phyloP scores from a whole-genome alignment of 1,140 invertebrate species.

The Stegodyphus dumicola region DNA sequence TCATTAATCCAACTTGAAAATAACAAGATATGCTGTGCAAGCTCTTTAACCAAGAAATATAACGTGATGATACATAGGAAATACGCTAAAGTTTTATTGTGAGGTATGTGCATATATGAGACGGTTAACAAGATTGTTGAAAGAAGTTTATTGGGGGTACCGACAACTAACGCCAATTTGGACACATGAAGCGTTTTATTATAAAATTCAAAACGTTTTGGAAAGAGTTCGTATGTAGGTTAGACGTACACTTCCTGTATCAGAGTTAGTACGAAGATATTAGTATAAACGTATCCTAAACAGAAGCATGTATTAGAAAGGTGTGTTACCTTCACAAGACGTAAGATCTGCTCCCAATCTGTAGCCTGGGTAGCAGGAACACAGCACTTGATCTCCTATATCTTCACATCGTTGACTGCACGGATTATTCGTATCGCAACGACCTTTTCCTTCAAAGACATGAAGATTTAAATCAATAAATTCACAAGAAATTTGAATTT shows the following conservation, averaged over 20 bases:
- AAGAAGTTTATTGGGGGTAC: too few relatives aligned
- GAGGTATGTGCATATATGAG: too few relatives aligned
- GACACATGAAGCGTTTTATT: background rate
- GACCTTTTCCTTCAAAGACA: slow-evolving; percentile 62
- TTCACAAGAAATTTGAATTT: background rate
- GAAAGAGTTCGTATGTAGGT: background rate
- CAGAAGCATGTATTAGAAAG: background rate
- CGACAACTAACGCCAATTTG: background rate
- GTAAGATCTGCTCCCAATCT: slow-evolving; percentile 69
- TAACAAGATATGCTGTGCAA: too few relatives aligned
- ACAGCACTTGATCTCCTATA: slow-evolving; percentile 74
- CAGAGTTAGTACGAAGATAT: background rate
- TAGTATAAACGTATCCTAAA: background rate
- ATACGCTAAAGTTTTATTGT: too few relatives aligned
- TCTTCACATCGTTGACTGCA: slow-evolving; percentile 77
- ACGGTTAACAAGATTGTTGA: too few relatives aligned
- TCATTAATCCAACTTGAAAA: too few relatives aligned
- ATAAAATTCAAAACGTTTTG: background rate
- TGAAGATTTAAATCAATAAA: background rate
- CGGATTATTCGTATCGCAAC: slow-evolving; percentile 74
- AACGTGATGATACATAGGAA: too few relatives aligned
- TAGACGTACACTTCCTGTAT: background rate
- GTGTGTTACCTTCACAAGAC: slow-evolving; percentile 68
- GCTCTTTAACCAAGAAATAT: too few relatives aligned
- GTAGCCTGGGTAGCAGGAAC: slow-evolving; percentile 74